These are phyloP conservation scores for Rugalucina vietnamica DNA, from an alignment of 2,888 invertebrate genomes.

Conservation along the genomic window DNA sequence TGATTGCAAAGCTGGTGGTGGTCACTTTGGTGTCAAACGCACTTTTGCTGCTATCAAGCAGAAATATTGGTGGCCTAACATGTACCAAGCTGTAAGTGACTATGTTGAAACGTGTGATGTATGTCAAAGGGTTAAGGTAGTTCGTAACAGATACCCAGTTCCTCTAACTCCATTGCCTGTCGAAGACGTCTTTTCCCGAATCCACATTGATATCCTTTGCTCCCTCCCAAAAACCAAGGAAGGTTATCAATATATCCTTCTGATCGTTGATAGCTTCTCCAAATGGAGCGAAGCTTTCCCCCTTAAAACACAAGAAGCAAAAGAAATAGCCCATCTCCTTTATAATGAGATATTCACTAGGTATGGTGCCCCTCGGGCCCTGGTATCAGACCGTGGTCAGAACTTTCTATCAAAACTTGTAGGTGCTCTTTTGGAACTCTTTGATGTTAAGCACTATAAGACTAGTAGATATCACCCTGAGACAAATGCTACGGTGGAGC, in stretches of 20 bases:
- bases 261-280: slow-evolving; percentile 54
- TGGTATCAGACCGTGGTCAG: slow-evolving; percentile 52
- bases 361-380: slow-evolving; percentile 49
- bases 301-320: slow-evolving; percentile 47
- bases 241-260: slow-evolving; percentile 40
- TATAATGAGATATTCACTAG: slow-evolving; percentile 54
- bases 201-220: slow-evolving; percentile 56
- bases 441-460: slow-evolving; percentile 46
- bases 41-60: slow-evolving; percentile 30
- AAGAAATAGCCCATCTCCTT: slow-evolving; percentile 46
- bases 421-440: slow-evolving; percentile 54
- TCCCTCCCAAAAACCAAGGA: slow-evolving; percentile 43
- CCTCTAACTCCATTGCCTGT: slow-evolving; percentile 48
- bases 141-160: background rate
- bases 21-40: slow-evolving; percentile 41
- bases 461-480: slow-evolving; percentile 60
- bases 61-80: slow-evolving; percentile 56
- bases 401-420: slow-evolving; percentile 61
- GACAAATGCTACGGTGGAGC: slow-evolving; percentile 52
- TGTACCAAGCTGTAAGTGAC: slow-evolving; percentile 39
- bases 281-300: slow-evolving; percentile 60
- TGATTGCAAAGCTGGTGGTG: slow-evolving; percentile 47
- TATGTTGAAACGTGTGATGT: slow-evolving; percentile 49
- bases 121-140: slow-evolving; percentile 51
- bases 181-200: slow-evolving; percentile 29